phyloP scores from a whole-genome alignment of 2,797 vertebrate species.

The Hirundo rustica region DNA sequence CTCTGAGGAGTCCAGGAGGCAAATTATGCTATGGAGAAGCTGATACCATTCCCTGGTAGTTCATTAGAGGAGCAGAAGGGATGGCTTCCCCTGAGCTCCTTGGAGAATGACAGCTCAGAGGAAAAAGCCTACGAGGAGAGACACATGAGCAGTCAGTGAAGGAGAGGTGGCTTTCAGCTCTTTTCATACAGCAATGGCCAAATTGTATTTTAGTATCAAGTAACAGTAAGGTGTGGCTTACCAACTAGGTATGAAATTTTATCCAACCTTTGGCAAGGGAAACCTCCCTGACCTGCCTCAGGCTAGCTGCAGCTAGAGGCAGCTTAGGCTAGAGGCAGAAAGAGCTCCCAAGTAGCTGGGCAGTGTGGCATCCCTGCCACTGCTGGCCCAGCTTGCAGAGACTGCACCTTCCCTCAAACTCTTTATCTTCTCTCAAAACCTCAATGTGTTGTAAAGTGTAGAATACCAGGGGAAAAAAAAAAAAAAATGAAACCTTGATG shows the following conservation, averaged over 20 bases:
- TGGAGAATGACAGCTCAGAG: background rate
- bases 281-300: background rate
- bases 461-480: background rate
- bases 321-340: too few species aligned
- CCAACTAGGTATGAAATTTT: background rate
- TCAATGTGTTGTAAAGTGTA: background rate
- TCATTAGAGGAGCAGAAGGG: background rate
- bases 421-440: background rate
- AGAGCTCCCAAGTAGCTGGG: background rate
- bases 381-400: background rate
- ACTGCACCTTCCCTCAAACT: background rate
- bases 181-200: background rate
- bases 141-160: background rate
- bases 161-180: background rate
- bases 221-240: background rate
- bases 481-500: background rate
- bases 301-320: background rate
- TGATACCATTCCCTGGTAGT: background rate
- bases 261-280: background rate
- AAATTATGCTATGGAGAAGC: background rate
- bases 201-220: background rate
- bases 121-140: background rate
- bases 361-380: rapidly evolving
- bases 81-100: background rate
- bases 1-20: background rate